Base-by-base conservation (phyloP, 1,140 invertebrate species). In the Eulimnadia texana region DNA sequence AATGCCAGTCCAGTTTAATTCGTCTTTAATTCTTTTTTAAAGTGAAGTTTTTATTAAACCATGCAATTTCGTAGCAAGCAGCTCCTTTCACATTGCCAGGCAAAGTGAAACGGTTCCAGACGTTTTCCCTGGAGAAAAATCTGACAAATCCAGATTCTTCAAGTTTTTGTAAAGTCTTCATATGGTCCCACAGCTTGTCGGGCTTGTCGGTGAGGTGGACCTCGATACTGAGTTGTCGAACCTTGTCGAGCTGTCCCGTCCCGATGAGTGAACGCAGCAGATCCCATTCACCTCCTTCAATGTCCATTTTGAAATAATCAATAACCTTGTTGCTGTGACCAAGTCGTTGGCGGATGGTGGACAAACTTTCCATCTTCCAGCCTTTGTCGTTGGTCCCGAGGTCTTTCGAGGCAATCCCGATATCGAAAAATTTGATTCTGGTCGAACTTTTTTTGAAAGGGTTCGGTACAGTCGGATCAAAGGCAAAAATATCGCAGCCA, bases 401-500 rank as follows among this genome's bases (percentile, higher is more conserved):
- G 25, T 63, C 28, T 11, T n/a, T 33, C 16, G 29, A 19, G 19
- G 53, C 33, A n/a, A 63, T 16, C 1, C 33, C 29, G 50, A 20
- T 50, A 24, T 50, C 42, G n/a, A 24, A 49, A 29, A 63, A 60
- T 10, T 51, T 29, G 20, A 47, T 27, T 25, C 23, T 42, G 2
- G 50, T 57, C 0, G 55, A 19, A 3, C 50, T 13, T 20, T 29
- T 51, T 47, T 60, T 20, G 25, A 56, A n/a, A 28, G 51, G 60
- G 50, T 56, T 33, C 13, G 58, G 62, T 49, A 66, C 50, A n/a
- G 63, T 63, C 1, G 66, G 64, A 49, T 68, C 67, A 42, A 68
- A 68, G 11, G 67, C 65, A 52, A 63, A 66, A 3, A 69, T 65
- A 55, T 66, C 50, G 27, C 68, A 69, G 9, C 67, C 67, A 23